Percentiles rank a stretch among this genome's conserved stretches.
Evolutionary conservation across 2,113 vertebrate genomes (phyloP).

Genomic region (Phoenicopterus ruber): DNA sequence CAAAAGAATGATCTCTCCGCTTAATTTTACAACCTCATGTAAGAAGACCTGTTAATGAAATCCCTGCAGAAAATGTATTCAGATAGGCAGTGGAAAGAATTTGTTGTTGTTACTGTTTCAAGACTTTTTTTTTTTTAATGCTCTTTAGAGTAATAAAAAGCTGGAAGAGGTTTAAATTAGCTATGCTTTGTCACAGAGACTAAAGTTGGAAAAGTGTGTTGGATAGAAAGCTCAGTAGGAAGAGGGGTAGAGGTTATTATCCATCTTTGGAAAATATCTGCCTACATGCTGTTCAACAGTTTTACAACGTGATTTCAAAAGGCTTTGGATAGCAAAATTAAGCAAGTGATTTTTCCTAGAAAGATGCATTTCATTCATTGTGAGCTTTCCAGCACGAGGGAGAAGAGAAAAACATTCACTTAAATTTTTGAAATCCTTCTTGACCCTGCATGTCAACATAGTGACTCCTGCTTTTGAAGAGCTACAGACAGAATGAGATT

Average conservation of each 20-base stretch:
- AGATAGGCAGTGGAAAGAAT: neutral
- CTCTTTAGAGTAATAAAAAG: neutral
- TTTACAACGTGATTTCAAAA: neutral
- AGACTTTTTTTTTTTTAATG: neutral
- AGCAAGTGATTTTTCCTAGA: slow-evolving; percentile 4
- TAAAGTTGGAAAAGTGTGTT: neutral
- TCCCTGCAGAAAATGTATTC: neutral
- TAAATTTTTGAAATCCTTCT: neutral
- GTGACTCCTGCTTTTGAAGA: neutral
- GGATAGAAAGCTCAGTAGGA: neutral
- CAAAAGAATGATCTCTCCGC: neutral
- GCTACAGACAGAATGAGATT: neutral
- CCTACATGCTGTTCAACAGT: neutral
- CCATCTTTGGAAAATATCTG: neutral
- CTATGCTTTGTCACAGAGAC: neutral
- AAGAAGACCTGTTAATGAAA: neutral
- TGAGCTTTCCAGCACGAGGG: neutral
- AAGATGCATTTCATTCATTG: neutral
- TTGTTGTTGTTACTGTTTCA: neutral
- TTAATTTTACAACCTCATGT: neutral
- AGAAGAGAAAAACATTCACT: neutral
- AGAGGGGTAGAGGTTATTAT: neutral
- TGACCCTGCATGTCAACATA: neutral
- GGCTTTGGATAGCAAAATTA: neutral
- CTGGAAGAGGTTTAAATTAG: neutral